Percentiles rank a stretch among this genome's conserved stretches.
These are phyloP conservation scores for Spea hammondii DNA, from an alignment of 2,797 vertebrate species.

Conservation along the genomic window DNA sequence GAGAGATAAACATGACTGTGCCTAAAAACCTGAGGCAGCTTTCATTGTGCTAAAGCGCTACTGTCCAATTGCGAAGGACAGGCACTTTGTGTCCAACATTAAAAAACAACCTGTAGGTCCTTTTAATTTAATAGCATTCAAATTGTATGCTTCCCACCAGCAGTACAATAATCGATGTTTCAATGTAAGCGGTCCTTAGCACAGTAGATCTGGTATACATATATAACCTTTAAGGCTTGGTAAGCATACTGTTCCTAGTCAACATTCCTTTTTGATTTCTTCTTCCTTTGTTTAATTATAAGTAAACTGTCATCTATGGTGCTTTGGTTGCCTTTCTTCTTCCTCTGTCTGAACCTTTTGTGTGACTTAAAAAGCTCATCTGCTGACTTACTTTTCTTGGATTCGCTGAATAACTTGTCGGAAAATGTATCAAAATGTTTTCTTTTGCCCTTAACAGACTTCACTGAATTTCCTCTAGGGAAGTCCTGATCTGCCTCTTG, in stretches of 20 bases:
- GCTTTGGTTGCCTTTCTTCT: conserved; percentile 3
- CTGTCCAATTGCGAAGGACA: too few relatives aligned
- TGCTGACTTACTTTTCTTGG: conserved; percentile 41
- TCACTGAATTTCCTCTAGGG: conserved; percentile 55
- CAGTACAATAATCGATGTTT: too few relatives aligned
- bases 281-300: conserved; percentile 71
- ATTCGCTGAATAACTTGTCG: conserved; percentile 36
- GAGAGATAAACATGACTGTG: too few relatives aligned
- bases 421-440: neutral
- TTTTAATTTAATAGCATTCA: too few relatives aligned
- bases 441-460: conserved; percentile 25
- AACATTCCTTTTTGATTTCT: conserved; percentile 58
- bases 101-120: too few relatives aligned
- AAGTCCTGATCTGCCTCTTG: conserved; percentile 56
- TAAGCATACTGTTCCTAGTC: neutral
- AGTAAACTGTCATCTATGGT: conserved; percentile 62
- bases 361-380: conserved; percentile 50
- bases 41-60: too few relatives aligned
- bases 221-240: neutral
- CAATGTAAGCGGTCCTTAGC: too few relatives aligned
- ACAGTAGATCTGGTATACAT: neutral
- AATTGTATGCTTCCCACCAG: too few relatives aligned
- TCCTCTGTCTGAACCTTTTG: conserved; percentile 53
- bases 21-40: too few relatives aligned
- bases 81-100: too few relatives aligned